Evolutionary conservation across 2,113 vertebrate genomes (phyloP).

Genomic region (Sitta europaea): DNA sequence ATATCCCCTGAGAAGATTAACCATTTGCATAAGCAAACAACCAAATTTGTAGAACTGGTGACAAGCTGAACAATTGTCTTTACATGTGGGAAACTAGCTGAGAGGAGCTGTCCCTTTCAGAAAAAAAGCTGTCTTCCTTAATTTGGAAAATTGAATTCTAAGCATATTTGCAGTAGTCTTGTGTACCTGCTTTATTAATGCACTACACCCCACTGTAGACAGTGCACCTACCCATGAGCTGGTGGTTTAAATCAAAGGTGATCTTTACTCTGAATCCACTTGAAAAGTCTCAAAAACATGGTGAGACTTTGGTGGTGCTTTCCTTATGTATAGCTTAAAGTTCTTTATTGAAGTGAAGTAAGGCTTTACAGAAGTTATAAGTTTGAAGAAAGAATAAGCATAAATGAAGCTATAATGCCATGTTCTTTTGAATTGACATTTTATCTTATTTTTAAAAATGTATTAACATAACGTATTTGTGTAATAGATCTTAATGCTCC

Average conservation of each 20-base stretch:
- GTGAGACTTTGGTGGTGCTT: neutral
- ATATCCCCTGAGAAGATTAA: neutral
- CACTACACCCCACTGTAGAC: neutral
- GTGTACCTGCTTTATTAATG: neutral
- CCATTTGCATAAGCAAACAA: neutral
- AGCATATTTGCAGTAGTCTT: neutral
- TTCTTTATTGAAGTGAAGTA: neutral
- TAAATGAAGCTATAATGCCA: neutral
- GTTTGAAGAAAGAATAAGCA: neutral
- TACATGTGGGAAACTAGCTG: neutral
- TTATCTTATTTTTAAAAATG: neutral
- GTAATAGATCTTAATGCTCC: neutral
- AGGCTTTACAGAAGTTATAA: neutral
- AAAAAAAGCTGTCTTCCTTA: neutral
- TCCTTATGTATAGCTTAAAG: neutral
- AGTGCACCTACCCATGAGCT: neutral
- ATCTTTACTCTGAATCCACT: neutral
- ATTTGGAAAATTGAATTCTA: neutral
- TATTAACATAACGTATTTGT: neutral
- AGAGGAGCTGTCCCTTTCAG: neutral
- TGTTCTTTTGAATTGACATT: neutral
- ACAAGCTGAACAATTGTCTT: neutral
- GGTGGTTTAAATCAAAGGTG: neutral
- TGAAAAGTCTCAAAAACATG: neutral
- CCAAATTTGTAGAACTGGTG: neutral